Conservation (phyloP, 2,113 vertebrate genomes). For the Procavia capensis region DNA sequence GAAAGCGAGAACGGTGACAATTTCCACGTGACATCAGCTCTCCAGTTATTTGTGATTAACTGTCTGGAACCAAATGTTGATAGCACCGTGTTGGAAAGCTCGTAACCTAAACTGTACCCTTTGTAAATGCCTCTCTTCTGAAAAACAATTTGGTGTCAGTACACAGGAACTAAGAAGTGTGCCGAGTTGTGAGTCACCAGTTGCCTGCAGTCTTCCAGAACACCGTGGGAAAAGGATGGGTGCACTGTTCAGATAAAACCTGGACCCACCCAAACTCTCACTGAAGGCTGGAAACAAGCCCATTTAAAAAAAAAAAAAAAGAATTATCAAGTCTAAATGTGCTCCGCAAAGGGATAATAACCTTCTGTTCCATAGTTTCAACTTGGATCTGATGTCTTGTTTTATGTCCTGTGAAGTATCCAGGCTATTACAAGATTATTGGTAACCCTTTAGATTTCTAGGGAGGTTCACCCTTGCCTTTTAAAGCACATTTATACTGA, state of each 20-base stretch:
- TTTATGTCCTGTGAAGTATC: background rate
- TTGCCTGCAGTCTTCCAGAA: slow-evolving; percentile 47
- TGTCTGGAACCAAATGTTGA: slow-evolving; percentile 14
- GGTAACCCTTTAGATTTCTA: background rate
- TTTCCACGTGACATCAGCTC: slow-evolving; percentile 22
- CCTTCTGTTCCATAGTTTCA: slow-evolving; percentile 1
- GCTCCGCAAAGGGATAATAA: slow-evolving; percentile 33
- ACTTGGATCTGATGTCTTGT: background rate
- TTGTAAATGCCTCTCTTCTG: slow-evolving; percentile 47
- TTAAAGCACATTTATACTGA: slow-evolving; percentile 12
- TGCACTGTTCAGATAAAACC: slow-evolving; percentile 61
- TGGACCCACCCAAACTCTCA: slow-evolving; percentile 56
- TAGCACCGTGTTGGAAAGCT: slow-evolving; percentile 12
- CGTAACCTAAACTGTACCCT: background rate
- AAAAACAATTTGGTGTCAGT: slow-evolving; percentile 61
- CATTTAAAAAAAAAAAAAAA: background rate
- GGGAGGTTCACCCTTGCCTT: background rate
- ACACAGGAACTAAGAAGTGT: slow-evolving; percentile 57
- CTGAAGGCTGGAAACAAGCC: slow-evolving; percentile 36
- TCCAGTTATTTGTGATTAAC: slow-evolving; percentile 18
- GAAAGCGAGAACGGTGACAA: background rate
- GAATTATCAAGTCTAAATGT: slow-evolving; percentile 22
- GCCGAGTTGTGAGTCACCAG: slow-evolving; percentile 65
- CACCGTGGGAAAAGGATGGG: slow-evolving; percentile 65
- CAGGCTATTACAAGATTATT: background rate